Evolutionary conservation across 2,113 vertebrate genomes (phyloP), one percentile per base, ranked within the genome.

Genomic region (Hemichromis elongatus): DNA sequence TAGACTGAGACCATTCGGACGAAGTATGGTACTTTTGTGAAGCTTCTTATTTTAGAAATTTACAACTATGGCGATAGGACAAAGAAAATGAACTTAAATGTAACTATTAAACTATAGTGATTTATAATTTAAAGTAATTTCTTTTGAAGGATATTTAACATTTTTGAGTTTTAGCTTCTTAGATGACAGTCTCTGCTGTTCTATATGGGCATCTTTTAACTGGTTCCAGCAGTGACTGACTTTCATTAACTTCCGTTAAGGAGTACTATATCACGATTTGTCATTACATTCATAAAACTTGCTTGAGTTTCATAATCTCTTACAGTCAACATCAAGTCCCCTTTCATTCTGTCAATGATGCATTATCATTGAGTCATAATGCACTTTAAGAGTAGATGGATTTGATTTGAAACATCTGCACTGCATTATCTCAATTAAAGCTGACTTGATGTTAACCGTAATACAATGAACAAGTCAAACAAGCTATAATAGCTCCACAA

Each of bases 331-430:
- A 73, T 81, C 30, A 61, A 63, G 81, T 78, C 70, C 12, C 40
- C 77, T 54, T 87, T 81, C 33, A 87, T 85, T 82, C 61, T 82
- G 78, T 90, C 86, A 78, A 50, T 81, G 80, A 63, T 82, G 82
- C 83, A 84, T 90, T 84, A 86, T 90, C 77, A 77, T 70, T 47
- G 55, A 7, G 75, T 30, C 50, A 26, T 87, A 90, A 88, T 83
- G 82, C 33, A 37, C 42, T 86, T 89, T 86, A 83, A 91, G 77
- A 86, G 55, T 78, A 24, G 45, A 81, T 78, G 80, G 80, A 92
- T 93, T 83, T 33, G 80, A 90, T 92, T 88, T 82, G 33, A 87
- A 89, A 70, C 86, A 68, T 91, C 88, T 90, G 92, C 88, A 18
- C 83, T 81, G 85, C 87, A 82, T 91, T 88, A 90, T 83, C 63